A percentile compares a stretch with the other conserved stretches of the same genome.
These are phyloP conservation scores for Drosophila neutralis DNA, from an alignment of 2,888 invertebrate genomes.

Conservation along the genomic window DNA sequence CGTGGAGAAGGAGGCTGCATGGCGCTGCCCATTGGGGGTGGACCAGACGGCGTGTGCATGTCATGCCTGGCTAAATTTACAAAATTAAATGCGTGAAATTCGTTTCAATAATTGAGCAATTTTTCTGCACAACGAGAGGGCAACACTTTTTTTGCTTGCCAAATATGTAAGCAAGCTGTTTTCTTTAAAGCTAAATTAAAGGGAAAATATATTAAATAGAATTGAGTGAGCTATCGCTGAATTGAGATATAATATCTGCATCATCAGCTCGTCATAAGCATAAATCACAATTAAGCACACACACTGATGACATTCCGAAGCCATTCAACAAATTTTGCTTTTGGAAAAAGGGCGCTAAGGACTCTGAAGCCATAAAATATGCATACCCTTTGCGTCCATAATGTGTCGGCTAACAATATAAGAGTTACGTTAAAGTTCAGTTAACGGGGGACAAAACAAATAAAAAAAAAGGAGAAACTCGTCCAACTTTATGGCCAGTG, in stretches of 20 bases:
- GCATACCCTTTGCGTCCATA: constrained; percentile 27
- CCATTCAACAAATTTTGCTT: constrained; percentile 32
- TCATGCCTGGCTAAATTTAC: constrained; percentile 78
- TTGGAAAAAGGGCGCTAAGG: constrained; percentile 15
- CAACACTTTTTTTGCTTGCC: constrained; percentile 29
- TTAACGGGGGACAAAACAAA: constrained; percentile 12
- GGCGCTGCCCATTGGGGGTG: constrained; percentile 14
- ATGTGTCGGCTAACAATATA: constrained; percentile 40
- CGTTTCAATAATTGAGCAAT: constrained; percentile 80
- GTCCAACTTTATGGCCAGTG: constrained; percentile 65
- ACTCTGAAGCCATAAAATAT: constrained; percentile 45
- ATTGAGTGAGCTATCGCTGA: not conserved
- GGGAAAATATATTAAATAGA: not conserved
- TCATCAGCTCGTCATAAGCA: constrained; percentile 18
- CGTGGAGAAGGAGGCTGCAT: constrained; percentile 3
- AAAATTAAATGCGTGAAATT: constrained; percentile 82
- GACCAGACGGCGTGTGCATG: constrained; percentile 55
- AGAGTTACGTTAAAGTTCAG: constrained; percentile 60
- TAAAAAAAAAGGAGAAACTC: constrained; percentile 21
- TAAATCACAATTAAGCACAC: constrained; percentile 40
- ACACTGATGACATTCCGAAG: constrained; percentile 19
- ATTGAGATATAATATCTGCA: constrained; percentile 7
- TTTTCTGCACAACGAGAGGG: constrained; percentile 51
- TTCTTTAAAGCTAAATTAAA: constrained; percentile 38
- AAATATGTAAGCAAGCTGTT: constrained; percentile 16